phyloP scores from a whole-genome alignment of 2,797 vertebrate genomes.

The Clarias fuscus region DNA sequence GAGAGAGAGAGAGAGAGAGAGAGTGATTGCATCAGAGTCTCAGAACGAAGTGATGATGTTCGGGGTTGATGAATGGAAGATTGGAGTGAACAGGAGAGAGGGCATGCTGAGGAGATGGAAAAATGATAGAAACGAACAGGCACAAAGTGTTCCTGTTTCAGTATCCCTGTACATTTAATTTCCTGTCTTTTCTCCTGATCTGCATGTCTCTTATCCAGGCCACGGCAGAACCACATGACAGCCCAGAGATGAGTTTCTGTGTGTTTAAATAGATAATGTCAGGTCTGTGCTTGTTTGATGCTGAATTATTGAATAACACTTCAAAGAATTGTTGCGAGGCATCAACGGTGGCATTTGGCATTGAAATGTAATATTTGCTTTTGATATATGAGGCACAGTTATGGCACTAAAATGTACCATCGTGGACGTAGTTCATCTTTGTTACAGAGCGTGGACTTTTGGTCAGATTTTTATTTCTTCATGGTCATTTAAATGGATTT shows the following conservation, averaged over 20 bases:
- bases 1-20: slow-evolving; percentile 36
- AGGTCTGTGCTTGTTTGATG: slow-evolving; percentile 64
- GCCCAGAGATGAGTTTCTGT: slow-evolving; percentile 67
- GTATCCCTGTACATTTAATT: slow-evolving; percentile 55
- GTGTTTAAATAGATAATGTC: slow-evolving; percentile 77
- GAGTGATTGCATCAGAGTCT: slow-evolving; percentile 45
- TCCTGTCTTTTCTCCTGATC: slow-evolving; percentile 47
- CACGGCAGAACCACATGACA: slow-evolving; percentile 59
- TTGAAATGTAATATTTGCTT: slow-evolving; percentile 30
- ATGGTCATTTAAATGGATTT: background rate
- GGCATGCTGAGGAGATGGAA: slow-evolving; percentile 36
- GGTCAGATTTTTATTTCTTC: background rate
- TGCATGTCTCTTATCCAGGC: slow-evolving; percentile 58
- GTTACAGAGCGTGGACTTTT: background rate
- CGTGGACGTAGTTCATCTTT: background rate
- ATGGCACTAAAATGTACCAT: background rate
- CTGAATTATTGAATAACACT: slow-evolving; percentile 75
- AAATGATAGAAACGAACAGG: slow-evolving; percentile 48
- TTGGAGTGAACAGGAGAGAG: slow-evolving; percentile 32
- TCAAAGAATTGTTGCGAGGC: slow-evolving; percentile 71
- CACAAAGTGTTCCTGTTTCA: slow-evolving; percentile 25
- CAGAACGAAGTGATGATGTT: slow-evolving; percentile 44
- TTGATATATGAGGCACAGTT: slow-evolving; percentile 19
- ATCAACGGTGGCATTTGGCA: slow-evolving; percentile 66
- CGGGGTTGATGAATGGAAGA: slow-evolving; percentile 52